These are phyloP conservation scores for Cloeon dipterum DNA, from an alignment of 2,888 invertebrate species.

Conservation along the genomic window DNA sequence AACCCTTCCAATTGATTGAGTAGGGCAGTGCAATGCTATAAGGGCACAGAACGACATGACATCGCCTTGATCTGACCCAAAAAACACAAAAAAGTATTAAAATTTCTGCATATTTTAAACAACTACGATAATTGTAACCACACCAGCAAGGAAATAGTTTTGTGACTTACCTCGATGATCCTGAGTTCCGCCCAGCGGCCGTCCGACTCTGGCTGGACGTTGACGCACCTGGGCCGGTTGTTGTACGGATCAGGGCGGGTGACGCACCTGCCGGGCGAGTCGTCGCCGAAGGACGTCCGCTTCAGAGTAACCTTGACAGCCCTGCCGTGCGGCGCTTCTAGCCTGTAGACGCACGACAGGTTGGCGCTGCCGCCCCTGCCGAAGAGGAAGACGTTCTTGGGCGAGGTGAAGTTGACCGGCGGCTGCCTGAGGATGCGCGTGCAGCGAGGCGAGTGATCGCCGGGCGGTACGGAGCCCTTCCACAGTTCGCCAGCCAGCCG, in stretches of 20 bases:
- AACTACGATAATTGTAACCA: too few species aligned
- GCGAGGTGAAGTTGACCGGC: constrained; percentile 36
- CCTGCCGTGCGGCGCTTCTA: constrained; percentile 39
- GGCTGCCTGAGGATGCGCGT: constrained; percentile 14
- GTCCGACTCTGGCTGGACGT: neutral
- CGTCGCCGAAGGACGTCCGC: constrained; percentile 47
- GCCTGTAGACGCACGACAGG: constrained; percentile 52
- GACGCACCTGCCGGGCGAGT: constrained; percentile 26
- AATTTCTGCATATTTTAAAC: too few species aligned
- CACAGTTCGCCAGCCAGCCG: constrained; percentile 42
- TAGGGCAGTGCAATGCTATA: too few species aligned
- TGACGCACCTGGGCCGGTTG: constrained; percentile 33
- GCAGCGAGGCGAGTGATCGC: constrained; percentile 16
- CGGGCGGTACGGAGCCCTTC: constrained; percentile 18
- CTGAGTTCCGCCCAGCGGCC: neutral
- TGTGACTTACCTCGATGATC: neutral
- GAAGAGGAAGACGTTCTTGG: constrained; percentile 56
- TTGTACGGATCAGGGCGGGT: constrained; percentile 51
- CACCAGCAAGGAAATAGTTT: too few species aligned
- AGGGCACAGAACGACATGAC: too few species aligned
- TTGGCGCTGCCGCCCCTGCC: constrained; percentile 60
- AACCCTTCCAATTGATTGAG: too few species aligned
- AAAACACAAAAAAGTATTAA: too few species aligned
- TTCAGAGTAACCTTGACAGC: constrained; percentile 39
- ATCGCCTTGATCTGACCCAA: too few species aligned